A percentile compares a stretch with the other conserved stretches of the same genome.
Evolutionary conservation across 53 echinoderm and acorn worm species (phyloP).

Genomic region (Pentamera pediparva): DNA sequence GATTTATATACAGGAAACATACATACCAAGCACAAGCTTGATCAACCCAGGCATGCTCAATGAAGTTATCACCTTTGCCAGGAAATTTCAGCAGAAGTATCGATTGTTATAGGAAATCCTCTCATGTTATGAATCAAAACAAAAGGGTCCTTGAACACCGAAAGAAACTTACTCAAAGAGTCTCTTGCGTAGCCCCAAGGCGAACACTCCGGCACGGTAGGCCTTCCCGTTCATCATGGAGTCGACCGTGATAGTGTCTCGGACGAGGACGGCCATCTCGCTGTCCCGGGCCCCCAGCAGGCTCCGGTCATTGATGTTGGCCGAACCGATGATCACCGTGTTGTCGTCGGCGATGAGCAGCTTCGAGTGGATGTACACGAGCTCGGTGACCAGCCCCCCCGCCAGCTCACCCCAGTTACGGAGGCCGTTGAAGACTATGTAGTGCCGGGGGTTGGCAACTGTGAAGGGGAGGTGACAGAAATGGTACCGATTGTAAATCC

Average conservation of each 20-base stretch:
- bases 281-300: constrained; percentile 88
- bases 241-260: constrained; percentile 61
- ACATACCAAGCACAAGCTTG: no score
- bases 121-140: no score
- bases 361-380: constrained; percentile 92
- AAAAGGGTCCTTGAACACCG: no score
- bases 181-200: constrained; percentile 56
- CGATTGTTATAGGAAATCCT: no score
- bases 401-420: constrained; percentile 64
- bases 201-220: constrained; percentile 85
- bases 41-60: no score
- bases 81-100: no score
- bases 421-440: constrained; percentile 79
- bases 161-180: constrained; percentile 68
- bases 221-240: constrained; percentile 72
- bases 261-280: constrained; percentile 78
- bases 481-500: no score
- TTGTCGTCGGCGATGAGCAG: constrained; percentile 91
- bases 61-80: no score
- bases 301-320: constrained; percentile 95
- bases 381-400: constrained; percentile 66
- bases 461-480: background rate
- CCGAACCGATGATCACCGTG: constrained; percentile 78
- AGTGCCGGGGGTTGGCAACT: constrained; percentile 53
- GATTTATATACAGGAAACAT: no score